Percentiles rank a stretch among this genome's conserved stretches.
These are phyloP conservation scores for Zaprionus gabonicus DNA, from an alignment of 1,140 invertebrate genomes.

Conservation along the genomic window DNA sequence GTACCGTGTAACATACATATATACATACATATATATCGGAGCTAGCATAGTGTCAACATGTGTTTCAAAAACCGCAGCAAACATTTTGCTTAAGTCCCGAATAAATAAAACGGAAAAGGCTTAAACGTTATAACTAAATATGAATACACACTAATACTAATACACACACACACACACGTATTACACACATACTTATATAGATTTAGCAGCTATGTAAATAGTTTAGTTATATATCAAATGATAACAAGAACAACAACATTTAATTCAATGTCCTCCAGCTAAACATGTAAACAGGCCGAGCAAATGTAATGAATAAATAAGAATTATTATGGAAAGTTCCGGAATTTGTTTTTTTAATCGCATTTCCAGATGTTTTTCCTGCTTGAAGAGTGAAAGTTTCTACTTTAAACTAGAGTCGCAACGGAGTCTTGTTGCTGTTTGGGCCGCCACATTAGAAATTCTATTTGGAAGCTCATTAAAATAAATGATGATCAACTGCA, in stretches of 20 bases:
- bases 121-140: slow-evolving; percentile 33
- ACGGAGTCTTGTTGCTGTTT: neutral
- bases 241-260: slow-evolving; percentile 71
- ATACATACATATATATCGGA: slow-evolving; percentile 52
- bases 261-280: slow-evolving; percentile 81
- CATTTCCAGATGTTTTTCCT: neutral
- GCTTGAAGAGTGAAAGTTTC: slow-evolving; percentile 37
- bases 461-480: slow-evolving; percentile 80
- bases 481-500: slow-evolving; percentile 76
- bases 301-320: slow-evolving; percentile 70
- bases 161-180: slow-evolving; percentile 22
- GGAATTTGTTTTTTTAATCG: slow-evolving; percentile 9
- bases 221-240: slow-evolving; percentile 42
- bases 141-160: slow-evolving; percentile 14
- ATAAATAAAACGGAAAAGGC: slow-evolving; percentile 38
- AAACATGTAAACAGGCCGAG: slow-evolving; percentile 67
- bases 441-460: slow-evolving; percentile 62
- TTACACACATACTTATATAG: slow-evolving; percentile 48
- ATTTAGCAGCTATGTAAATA: slow-evolving; percentile 76
- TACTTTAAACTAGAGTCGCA: slow-evolving; percentile 12
- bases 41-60: slow-evolving; percentile 71
- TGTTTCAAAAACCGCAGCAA: slow-evolving; percentile 75
- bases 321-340: slow-evolving; percentile 45
- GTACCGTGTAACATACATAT: slow-evolving; percentile 37
- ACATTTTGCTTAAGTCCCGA: neutral